Conservation (phyloP, 2,888 invertebrate species). For the Drosophila heteroneura region DNA sequence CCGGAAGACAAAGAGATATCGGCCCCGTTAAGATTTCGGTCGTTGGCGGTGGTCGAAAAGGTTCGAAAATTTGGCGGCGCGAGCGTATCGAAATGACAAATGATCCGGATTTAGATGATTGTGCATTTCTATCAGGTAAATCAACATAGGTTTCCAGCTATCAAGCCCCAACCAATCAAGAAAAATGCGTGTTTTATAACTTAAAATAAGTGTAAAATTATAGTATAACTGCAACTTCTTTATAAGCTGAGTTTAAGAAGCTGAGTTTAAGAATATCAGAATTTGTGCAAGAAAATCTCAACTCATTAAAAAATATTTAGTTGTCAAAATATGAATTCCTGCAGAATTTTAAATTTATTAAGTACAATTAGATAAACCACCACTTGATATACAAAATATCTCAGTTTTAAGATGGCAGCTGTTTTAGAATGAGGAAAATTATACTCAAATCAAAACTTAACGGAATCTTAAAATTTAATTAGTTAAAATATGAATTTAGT, state of each 20-base stretch:
- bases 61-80: slow-evolving; percentile 85
- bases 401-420: not conserved
- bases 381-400: not conserved
- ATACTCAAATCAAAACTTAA: not conserved
- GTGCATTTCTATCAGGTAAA: slow-evolving; percentile 95
- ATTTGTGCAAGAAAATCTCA: not conserved
- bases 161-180: not conserved
- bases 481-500: not conserved
- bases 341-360: not conserved
- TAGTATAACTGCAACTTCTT: not conserved
- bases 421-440: not conserved
- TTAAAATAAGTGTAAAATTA: not conserved
- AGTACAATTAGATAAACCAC: not conserved
- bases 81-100: slow-evolving; percentile 90
- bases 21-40: slow-evolving; percentile 86
- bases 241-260: not conserved
- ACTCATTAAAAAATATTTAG: not conserved
- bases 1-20: slow-evolving; percentile 84
- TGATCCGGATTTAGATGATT: slow-evolving; percentile 96
- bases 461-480: not conserved
- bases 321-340: not conserved
- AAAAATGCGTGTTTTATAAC: not conserved
- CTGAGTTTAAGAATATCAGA: not conserved
- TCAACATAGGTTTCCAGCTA: not conserved
- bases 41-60: slow-evolving; percentile 85